Evolutionary conservation across 2,888 invertebrate species (phyloP).

Genomic region (Acrobeloides nanus): DNA sequence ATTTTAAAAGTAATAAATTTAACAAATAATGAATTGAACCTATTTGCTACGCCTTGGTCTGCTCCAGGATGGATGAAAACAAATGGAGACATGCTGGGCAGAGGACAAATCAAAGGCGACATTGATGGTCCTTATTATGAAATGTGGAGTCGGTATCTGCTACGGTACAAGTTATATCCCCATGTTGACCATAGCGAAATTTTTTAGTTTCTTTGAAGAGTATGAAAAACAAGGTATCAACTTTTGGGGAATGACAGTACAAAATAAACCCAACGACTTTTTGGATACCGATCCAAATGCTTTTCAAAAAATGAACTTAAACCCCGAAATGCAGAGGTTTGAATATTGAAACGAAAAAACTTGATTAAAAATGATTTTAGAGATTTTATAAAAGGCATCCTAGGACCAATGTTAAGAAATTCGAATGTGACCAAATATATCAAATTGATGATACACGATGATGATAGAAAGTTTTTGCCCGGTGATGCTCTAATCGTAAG

Average conservation of each 20-base stretch:
- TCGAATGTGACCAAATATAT: slow-evolving; percentile 13
- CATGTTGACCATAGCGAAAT: neutral
- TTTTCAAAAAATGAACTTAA: slow-evolving; percentile 69
- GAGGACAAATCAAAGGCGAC: slow-evolving; percentile 63
- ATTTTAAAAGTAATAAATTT: slow-evolving; percentile 17
- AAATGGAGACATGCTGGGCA: slow-evolving; percentile 56
- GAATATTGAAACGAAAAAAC: slow-evolving; percentile 20
- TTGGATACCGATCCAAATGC: slow-evolving; percentile 53
- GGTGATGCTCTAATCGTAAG: slow-evolving; percentile 9
- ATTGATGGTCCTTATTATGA: slow-evolving; percentile 64
- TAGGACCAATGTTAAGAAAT: slow-evolving; percentile 12
- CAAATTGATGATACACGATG: slow-evolving; percentile 19
- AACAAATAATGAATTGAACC: no score
- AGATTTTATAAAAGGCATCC: slow-evolving; percentile 13
- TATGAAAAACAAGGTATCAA: slow-evolving; percentile 64
- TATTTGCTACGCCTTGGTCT: no score
- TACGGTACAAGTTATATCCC: slow-evolving; percentile 1
- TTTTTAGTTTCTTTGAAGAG: slow-evolving; percentile 67
- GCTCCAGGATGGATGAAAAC: slow-evolving; percentile 58
- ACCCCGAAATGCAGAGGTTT: slow-evolving; percentile 25
- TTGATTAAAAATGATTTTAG: slow-evolving; percentile 11
- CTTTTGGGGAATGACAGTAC: slow-evolving; percentile 74
- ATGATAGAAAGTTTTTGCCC: slow-evolving; percentile 10
- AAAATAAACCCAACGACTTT: slow-evolving; percentile 64
- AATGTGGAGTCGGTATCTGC: slow-evolving; percentile 69